Percentiles rank a stretch among this genome's conserved stretches.
Evolutionary conservation across 2,888 invertebrate species (phyloP).

Genomic region (Sympetrum striolatum): DNA sequence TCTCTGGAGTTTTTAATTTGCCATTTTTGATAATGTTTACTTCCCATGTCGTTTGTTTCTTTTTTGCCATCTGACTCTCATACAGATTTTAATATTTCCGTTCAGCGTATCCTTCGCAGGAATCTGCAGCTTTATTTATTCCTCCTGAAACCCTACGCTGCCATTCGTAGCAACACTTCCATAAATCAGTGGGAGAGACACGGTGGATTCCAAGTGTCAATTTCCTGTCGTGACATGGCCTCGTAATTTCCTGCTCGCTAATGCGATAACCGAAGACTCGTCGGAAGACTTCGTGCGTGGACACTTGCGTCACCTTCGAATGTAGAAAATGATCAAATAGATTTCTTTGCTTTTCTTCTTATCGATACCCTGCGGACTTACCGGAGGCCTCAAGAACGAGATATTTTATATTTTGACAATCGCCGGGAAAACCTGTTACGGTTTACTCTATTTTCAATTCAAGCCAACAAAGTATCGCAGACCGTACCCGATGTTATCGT

Average conservation of each 20-base stretch:
- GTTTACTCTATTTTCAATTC: background rate
- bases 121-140: background rate
- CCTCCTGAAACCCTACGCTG: background rate
- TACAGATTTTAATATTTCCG: background rate
- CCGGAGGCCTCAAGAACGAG: background rate
- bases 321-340: background rate
- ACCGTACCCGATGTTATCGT: background rate
- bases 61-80: background rate
- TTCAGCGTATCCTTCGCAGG: background rate
- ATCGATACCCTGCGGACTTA: background rate
- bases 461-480: background rate
- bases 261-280: conserved; percentile 22
- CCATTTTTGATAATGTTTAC: background rate
- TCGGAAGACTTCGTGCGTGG: background rate
- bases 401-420: background rate
- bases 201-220: background rate
- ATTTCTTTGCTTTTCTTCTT: background rate
- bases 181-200: background rate
- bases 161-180: background rate
- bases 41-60: background rate
- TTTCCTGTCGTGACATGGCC: background rate
- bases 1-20: too few relatives aligned
- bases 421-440: conserved; percentile 10
- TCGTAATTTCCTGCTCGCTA: background rate
- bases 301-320: background rate